These are phyloP conservation scores for Acromyrmex echinatior DNA, from an alignment of 1,140 invertebrate species.

Conservation along the genomic window DNA sequence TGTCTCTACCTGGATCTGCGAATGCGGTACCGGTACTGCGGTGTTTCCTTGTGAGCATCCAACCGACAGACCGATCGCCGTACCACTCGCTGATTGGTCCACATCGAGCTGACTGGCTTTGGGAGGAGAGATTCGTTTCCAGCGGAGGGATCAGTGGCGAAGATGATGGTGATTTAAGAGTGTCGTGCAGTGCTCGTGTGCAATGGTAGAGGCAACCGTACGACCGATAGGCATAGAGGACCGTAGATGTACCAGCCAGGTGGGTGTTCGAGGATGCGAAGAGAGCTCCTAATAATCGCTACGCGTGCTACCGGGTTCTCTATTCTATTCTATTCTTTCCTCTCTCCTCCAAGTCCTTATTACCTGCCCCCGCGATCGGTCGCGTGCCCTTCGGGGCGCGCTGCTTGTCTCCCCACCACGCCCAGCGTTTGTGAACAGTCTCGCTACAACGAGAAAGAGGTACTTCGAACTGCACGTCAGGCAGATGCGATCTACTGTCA, in stretches of 20 bases:
- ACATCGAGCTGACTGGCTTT: conserved; percentile 1
- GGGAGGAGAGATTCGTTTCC: not conserved
- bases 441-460: conserved; percentile 35
- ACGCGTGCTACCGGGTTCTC: not conserved
- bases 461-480: conserved; percentile 33
- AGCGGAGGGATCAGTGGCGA: conserved; percentile 57
- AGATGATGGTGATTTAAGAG: conserved; percentile 82
- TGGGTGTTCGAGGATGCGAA: conserved; percentile 69
- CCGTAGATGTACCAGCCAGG: conserved; percentile 86
- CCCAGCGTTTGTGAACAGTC: conserved; percentile 62
- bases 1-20: conserved; percentile 20
- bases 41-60: conserved; percentile 10
- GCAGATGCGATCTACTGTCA: conserved; percentile 12
- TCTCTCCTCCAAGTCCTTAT: too few relatives aligned
- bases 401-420: conserved; percentile 70
- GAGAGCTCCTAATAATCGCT: not conserved
- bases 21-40: conserved; percentile 24
- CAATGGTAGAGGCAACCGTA: conserved; percentile 81
- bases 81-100: conserved; percentile 26
- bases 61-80: not conserved
- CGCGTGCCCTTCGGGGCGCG: conserved; percentile 45
- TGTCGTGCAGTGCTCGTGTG: conserved; percentile 80
- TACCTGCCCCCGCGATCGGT: not conserved
- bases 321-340: not conserved
- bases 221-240: conserved; percentile 76